Evolutionary conservation across 2,113 vertebrate genomes (phyloP).

Genomic region (Carassius carassius): DNA sequence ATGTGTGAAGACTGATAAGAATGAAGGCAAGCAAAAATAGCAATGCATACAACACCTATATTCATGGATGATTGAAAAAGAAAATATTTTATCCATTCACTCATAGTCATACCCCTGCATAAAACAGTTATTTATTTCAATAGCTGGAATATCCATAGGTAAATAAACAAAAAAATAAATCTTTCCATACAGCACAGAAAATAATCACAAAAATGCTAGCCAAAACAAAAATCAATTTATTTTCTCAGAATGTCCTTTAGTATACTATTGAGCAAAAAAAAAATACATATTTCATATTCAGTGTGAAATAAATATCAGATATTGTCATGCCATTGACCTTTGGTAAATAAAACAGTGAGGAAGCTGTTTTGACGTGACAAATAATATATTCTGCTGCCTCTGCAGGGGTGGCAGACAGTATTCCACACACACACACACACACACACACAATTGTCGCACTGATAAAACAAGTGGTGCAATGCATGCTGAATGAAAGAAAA

Average conservation of each 20-base stretch:
- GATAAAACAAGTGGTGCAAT: slow-evolving; percentile 40
- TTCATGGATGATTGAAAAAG: slow-evolving; percentile 2
- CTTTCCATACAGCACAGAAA: background rate
- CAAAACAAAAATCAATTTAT: slow-evolving; percentile 27
- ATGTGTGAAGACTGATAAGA: slow-evolving; percentile 39
- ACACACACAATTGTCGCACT: background rate
- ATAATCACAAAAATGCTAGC: slow-evolving; percentile 1
- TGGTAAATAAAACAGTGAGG: slow-evolving; percentile 5
- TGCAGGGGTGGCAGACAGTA: slow-evolving; percentile 26
- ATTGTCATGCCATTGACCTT: slow-evolving; percentile 19
- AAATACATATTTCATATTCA: slow-evolving; percentile 38
- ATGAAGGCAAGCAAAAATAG: background rate
- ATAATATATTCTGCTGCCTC: slow-evolving; percentile 46
- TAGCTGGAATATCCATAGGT: background rate
- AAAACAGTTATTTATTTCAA: slow-evolving; percentile 2
- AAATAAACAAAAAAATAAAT: background rate
- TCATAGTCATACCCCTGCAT: background rate
- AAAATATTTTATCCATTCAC: background rate
- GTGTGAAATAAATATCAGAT: slow-evolving; percentile 46
- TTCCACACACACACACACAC: slow-evolving; percentile 11
- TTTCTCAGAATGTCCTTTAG: slow-evolving; percentile 32
- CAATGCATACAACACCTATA: background rate
- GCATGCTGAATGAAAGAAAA: slow-evolving; percentile 44
- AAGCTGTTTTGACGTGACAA: slow-evolving; percentile 15
- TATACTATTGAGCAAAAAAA: slow-evolving; percentile 17